Percentiles rank a stretch among this genome's conserved stretches.
Evolutionary conservation across 2,113 vertebrate genomes (phyloP).

Genomic region (Oceanodroma tethys): DNA sequence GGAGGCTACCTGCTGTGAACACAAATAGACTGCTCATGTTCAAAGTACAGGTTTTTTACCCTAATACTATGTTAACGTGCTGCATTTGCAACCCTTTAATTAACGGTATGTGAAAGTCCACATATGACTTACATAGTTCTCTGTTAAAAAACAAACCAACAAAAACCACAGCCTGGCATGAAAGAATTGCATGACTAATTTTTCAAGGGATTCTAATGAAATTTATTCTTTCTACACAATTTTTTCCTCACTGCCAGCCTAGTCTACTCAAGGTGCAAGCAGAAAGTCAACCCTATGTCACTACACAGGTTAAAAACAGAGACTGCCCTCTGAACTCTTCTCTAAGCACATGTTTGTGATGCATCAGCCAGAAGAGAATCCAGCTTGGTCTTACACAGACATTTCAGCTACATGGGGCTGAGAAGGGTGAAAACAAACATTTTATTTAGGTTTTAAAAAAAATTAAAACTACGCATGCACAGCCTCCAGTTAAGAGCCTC

Average conservation of each 20-base stretch:
- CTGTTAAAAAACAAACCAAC: not conserved
- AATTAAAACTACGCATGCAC: not conserved
- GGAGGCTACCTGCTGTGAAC: not conserved
- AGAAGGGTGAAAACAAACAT: not conserved
- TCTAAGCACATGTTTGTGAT: not conserved
- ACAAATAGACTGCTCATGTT: not conserved
- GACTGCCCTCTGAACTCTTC: not conserved
- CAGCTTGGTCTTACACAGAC: not conserved
- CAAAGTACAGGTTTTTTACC: not conserved
- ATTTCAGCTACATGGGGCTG: not conserved
- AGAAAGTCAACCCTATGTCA: not conserved
- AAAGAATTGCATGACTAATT: not conserved
- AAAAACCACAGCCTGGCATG: fast-evolving
- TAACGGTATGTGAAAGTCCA: not conserved
- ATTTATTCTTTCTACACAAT: not conserved
- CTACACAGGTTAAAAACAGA: not conserved
- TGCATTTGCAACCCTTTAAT: not conserved
- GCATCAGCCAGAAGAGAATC: not conserved
- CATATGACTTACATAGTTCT: not conserved
- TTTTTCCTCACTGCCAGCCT: not conserved
- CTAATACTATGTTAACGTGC: not conserved
- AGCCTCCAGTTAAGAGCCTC: not conserved
- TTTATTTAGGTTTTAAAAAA: not conserved
- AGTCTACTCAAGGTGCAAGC: not conserved
- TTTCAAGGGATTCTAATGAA: not conserved